Evolutionary conservation across 2,797 vertebrate species (phyloP).

Genomic region (Helarctos malayanus): DNA sequence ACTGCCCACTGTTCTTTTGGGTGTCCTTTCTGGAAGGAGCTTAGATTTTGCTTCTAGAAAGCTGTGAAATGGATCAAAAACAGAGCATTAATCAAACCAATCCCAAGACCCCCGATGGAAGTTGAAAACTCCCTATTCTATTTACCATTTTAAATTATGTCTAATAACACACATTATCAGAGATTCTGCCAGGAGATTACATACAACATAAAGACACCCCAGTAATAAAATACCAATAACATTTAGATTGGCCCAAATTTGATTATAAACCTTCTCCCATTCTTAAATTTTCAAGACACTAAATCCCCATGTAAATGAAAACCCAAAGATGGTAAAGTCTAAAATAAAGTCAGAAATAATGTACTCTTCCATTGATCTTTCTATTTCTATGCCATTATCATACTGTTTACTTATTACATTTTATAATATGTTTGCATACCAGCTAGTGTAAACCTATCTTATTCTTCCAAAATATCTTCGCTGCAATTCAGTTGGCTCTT

Average conservation of each 20-base stretch:
- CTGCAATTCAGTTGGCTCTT: background rate
- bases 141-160: background rate
- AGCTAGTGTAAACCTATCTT: background rate
- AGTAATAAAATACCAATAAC: constrained; percentile 1
- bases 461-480: background rate
- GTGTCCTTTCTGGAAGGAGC: background rate
- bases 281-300: constrained; percentile 45
- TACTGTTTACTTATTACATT: background rate
- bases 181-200: background rate
- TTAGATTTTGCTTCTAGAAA: constrained; percentile 20
- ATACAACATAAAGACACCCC: background rate
- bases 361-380: background rate
- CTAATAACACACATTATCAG: background rate
- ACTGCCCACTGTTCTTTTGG: background rate
- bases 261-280: background rate
- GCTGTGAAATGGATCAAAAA: background rate
- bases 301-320: constrained; percentile 22
- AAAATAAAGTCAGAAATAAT: constrained; percentile 33
- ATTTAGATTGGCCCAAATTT: constrained; percentile 15
- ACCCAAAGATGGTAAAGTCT: background rate
- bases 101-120: background rate
- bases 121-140: background rate
- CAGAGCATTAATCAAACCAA: background rate
- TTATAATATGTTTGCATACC: background rate
- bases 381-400: background rate